Conservation (phyloP, 1,140 invertebrate genomes). For the Zaprionus taronus region DNA sequence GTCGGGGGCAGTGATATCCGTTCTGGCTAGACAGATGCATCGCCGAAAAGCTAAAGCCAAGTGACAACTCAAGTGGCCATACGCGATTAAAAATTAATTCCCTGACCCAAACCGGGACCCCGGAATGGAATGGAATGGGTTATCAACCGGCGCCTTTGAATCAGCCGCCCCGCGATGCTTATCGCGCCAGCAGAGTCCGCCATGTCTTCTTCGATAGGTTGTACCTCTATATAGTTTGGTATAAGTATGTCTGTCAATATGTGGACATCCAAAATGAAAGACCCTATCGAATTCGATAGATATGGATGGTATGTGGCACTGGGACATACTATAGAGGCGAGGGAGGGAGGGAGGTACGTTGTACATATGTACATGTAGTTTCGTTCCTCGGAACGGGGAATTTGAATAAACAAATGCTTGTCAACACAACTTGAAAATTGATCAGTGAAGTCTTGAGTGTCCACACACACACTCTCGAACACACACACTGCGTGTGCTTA, state of each 20-base stretch:
- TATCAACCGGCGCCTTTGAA: conserved; percentile 72
- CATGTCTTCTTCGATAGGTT: conserved; percentile 17
- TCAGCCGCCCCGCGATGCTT: conserved; percentile 70
- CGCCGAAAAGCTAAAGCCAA: conserved; percentile 30
- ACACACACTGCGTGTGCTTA: conserved; percentile 3
- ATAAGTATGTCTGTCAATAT: background rate
- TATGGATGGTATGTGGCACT: background rate
- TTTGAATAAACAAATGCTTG: conserved; percentile 11
- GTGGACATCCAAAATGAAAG: conserved; percentile 7
- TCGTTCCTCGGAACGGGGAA: background rate
- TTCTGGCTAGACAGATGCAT: conserved; percentile 9
- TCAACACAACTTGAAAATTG: conserved; percentile 12
- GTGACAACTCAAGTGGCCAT: conserved; percentile 78
- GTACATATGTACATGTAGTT: background rate
- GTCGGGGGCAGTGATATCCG: background rate
- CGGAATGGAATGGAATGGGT: conserved; percentile 21
- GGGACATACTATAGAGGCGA: too few species aligned
- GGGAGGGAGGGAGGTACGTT: background rate
- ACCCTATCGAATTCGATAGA: conserved; percentile 6
- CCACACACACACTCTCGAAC: conserved; percentile 2
- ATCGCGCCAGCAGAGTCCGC: conserved; percentile 30
- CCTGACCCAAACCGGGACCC: conserved; percentile 51
- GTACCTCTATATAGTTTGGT: background rate
- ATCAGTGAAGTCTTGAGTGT: conserved; percentile 1
- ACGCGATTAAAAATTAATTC: conserved; percentile 82